phyloP scores from a whole-genome alignment of 2,113 vertebrate species.

The Acanthochromis polyacanthus region DNA sequence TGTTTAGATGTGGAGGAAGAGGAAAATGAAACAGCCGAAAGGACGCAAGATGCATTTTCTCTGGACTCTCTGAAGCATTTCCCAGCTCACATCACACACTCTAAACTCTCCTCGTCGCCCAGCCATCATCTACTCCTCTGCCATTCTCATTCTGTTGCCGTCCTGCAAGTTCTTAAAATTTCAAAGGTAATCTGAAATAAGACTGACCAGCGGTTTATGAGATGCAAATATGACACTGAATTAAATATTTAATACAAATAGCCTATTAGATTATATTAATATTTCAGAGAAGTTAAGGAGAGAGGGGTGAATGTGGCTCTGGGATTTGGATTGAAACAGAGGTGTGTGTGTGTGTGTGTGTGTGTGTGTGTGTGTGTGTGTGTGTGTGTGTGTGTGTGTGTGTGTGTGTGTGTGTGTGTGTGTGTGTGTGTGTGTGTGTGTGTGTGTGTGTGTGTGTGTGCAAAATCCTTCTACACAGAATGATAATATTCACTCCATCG shows the following conservation, averaged over 20 bases:
- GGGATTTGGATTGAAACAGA: constrained; percentile 49
- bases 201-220: constrained; percentile 54
- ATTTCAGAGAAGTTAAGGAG: constrained; percentile 67
- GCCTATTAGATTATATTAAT: constrained; percentile 74
- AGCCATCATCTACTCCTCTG: constrained; percentile 14
- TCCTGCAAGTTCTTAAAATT: constrained; percentile 34
- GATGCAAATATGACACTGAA: constrained; percentile 69
- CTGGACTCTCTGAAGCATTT: constrained; percentile 53
- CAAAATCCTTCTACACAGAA: constrained; percentile 39
- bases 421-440: constrained; percentile 43
- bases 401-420: constrained; percentile 45
- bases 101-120: neutral
- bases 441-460: constrained; percentile 48
- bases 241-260: constrained; percentile 77
- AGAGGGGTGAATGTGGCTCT: constrained; percentile 14
- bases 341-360: constrained; percentile 47
- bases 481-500: constrained; percentile 31
- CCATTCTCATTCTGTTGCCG: constrained; percentile 15
- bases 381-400: constrained; percentile 44
- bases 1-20: constrained; percentile 45
- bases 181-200: constrained; percentile 51
- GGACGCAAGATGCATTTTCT: constrained; percentile 60
- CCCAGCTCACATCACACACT: constrained; percentile 8
- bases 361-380: constrained; percentile 43
- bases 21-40: constrained; percentile 65